Percentiles rank a stretch among this genome's conserved stretches.
These are phyloP conservation scores for Mythimna vitellina DNA, from an alignment of 2,888 invertebrate genomes.

Conservation along the genomic window DNA sequence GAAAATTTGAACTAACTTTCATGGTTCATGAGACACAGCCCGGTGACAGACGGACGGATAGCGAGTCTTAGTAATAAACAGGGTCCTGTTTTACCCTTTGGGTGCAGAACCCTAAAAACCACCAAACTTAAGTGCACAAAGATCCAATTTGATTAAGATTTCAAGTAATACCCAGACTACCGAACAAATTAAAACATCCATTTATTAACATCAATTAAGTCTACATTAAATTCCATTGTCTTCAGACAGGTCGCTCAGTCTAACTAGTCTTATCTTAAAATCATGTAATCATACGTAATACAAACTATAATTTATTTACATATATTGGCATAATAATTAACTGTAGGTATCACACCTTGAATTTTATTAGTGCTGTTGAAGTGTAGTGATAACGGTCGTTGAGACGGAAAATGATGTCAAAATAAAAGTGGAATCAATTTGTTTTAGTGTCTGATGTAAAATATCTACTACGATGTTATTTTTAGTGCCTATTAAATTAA, in stretches of 20 bases:
- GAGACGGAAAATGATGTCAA: neutral
- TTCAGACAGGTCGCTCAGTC: conserved; percentile 8
- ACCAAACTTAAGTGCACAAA: too few species aligned
- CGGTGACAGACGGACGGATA: too few species aligned
- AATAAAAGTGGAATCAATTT: neutral
- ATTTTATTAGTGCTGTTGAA: neutral
- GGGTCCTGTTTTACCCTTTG: too few species aligned
- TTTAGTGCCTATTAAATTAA: neutral
- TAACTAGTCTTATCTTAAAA: conserved; percentile 32
- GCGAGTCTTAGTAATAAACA: too few species aligned
- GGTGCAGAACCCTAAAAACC: too few species aligned
- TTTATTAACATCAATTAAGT: conserved; percentile 39
- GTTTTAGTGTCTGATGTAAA: too few species aligned
- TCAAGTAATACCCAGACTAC: conserved; percentile 8
- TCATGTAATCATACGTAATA: conserved; percentile 1
- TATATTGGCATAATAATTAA: neutral
- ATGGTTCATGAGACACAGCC: too few species aligned
- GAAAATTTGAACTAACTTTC: too few species aligned
- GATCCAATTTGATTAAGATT: neutral
- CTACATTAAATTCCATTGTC: conserved; percentile 26
- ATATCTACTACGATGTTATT: neutral
- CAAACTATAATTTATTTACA: conserved; percentile 1
- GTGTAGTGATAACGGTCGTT: neutral
- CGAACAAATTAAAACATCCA: conserved; percentile 1
- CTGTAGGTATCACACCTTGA: neutral